Evolutionary conservation across 2,888 invertebrate genomes (phyloP).

Genomic region (Macrophya annulata): DNA sequence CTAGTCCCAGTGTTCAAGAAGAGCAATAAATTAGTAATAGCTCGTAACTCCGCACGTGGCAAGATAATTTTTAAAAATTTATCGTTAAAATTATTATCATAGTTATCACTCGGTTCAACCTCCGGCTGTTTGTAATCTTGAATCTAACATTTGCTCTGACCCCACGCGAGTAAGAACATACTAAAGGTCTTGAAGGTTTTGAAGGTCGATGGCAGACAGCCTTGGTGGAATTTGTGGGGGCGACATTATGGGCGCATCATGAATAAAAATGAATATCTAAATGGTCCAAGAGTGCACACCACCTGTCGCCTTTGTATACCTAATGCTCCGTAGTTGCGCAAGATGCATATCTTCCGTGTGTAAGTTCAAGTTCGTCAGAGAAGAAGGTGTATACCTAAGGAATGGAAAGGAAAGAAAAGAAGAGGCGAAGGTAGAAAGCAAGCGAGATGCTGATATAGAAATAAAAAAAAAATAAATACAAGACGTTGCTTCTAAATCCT

Average conservation of each 20-base stretch:
- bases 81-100: conserved; percentile 12
- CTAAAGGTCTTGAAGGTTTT: conserved; percentile 29
- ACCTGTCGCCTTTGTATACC: conserved; percentile 67
- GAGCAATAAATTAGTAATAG: conserved; percentile 9
- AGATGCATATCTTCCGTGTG: conserved; percentile 39
- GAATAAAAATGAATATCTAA: conserved; percentile 71
- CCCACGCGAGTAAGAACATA: not conserved
- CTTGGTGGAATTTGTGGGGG: conserved; percentile 55
- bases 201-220: conserved; percentile 51
- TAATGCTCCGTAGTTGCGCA: conserved; percentile 45
- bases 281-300: conserved; percentile 68
- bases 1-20: not conserved
- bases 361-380: conserved; percentile 29
- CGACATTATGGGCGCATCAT: conserved; percentile 62
- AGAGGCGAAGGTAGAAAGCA: not conserved
- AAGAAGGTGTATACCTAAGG: not conserved
- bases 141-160: not conserved
- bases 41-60: conserved; percentile 42
- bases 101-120: not conserved
- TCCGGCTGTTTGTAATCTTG: not conserved
- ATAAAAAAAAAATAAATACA: not conserved
- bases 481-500: not conserved
- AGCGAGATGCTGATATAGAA: not conserved
- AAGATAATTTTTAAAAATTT: conserved; percentile 3
- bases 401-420: not conserved